Evolutionary conservation across 2,888 invertebrate species (phyloP).

Genomic region (Sphecodes monilicornis): DNA sequence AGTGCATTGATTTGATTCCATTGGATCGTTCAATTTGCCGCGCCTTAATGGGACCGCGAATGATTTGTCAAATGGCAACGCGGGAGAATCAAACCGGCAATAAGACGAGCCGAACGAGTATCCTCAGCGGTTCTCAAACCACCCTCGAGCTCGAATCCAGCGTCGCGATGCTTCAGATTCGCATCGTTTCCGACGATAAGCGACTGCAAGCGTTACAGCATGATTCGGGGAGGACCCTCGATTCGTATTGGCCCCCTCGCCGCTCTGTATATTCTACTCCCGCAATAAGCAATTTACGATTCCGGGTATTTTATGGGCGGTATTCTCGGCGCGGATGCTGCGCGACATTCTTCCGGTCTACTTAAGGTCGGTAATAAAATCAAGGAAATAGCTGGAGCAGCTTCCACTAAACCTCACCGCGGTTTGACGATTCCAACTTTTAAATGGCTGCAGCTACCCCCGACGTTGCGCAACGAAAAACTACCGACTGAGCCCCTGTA

Average conservation of each 20-base stretch:
- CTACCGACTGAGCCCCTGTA: neutral
- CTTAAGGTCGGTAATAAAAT: slow-evolving; percentile 17
- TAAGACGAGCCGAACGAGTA: neutral
- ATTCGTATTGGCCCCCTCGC: neutral
- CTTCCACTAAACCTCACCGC: neutral
- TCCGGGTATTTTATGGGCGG: slow-evolving; percentile 14
- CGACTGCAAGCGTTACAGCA: neutral
- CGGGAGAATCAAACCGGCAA: neutral
- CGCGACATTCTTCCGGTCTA: slow-evolving; percentile 25
- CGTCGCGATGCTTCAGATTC: neutral
- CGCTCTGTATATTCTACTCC: neutral
- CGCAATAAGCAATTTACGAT: slow-evolving; percentile 27
- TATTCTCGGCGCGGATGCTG: slow-evolving; percentile 9
- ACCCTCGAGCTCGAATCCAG: neutral
- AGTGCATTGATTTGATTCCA: slow-evolving; percentile 6
- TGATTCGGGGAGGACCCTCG: neutral
- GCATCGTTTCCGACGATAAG: neutral
- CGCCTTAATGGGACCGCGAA: neutral
- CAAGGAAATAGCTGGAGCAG: slow-evolving; percentile 22
- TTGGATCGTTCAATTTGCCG: slow-evolving; percentile 17
- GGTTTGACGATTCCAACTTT: slow-evolving; percentile 25
- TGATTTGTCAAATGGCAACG: slow-evolving; percentile 12
- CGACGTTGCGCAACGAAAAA: neutral
- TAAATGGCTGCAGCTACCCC: neutral
- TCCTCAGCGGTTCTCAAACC: neutral